Evolutionary conservation across 2,888 invertebrate genomes (phyloP), one percentile per base, ranked within the genome.

Genomic region (Drosophila suboccidentalis): DNA sequence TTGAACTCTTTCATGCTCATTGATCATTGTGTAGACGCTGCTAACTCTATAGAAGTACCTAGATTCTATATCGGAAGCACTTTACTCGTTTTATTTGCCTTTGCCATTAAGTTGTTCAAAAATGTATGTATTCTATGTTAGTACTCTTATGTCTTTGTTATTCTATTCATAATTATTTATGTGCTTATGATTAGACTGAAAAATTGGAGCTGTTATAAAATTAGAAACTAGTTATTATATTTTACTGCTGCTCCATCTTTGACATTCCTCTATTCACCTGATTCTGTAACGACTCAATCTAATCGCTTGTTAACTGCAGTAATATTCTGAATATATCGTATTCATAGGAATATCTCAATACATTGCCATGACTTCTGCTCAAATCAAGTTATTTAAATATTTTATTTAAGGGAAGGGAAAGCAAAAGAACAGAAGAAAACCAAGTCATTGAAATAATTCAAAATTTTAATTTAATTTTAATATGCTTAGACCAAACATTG

Each of bases 41-140:
- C 65, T 76, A 85, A 60, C 51, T 58, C 62, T 70, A 57, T 69
- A 63, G 68, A 75, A 69, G 65, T 69, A 71, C 82, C 87, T 84
- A 84, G 68, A 81, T 74, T 69, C 89, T 84, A 84, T 67, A 55
- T 87, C 84, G 84, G 84, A 84, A 84, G 84, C 84, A 89, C 84
- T 87, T 89, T 82, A 79, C 82, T 89, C 89, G 66, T 67, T 89
- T 87, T 84, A 87, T 89, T 84, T 84, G 84, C 84, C 84, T 71
- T 89, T 72, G 82, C 75, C 71, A 69, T 79, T 55, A 59, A 70
- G 62, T 71, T 73, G 68, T 67, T 75, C 51, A 65, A 46, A 71
- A 64, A 32, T 61, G 29, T 73, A 17, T 67, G 8, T 68, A 43
- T 19, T 13, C 41, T 60, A 32, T 61, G 32, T 46, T 11, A 58